These are phyloP conservation scores for Tupaia chinensis DNA, from an alignment of 2,113 vertebrate species.

Conservation along the genomic window DNA sequence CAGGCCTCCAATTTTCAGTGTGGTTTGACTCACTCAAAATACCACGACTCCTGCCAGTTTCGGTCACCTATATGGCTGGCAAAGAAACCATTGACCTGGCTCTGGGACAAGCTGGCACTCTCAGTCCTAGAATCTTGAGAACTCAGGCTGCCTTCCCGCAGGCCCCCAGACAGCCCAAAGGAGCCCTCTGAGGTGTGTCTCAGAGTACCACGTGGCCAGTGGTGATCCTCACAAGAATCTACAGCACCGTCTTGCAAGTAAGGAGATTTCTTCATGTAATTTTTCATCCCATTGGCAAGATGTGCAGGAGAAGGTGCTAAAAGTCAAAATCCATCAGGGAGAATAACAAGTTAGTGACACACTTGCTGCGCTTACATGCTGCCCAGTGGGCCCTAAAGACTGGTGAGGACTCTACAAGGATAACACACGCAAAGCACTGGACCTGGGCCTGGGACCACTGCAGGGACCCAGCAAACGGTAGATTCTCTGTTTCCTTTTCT, in stretches of 20 bases:
- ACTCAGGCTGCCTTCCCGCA: slow-evolving; percentile 87
- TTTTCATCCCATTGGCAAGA: slow-evolving; percentile 80
- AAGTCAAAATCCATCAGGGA: slow-evolving; percentile 69
- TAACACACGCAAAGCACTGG: not conserved
- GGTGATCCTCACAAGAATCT: slow-evolving; percentile 90
- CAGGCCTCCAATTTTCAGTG: too few species aligned
- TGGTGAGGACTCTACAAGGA: not conserved
- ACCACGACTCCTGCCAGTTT: slow-evolving; percentile 67
- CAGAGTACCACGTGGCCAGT: slow-evolving; percentile 70
- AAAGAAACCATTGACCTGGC: slow-evolving; percentile 86
- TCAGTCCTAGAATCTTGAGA: slow-evolving; percentile 92
- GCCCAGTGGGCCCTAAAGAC: not conserved
- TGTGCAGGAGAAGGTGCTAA: slow-evolving; percentile 79
- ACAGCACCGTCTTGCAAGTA: slow-evolving; percentile 84
- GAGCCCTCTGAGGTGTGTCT: slow-evolving; percentile 69
- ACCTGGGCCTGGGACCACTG: not conserved
- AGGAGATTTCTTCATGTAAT: slow-evolving; percentile 76
- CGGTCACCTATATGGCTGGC: slow-evolving; percentile 83
- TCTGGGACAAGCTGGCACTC: slow-evolving; percentile 88
- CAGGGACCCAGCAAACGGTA: not conserved
- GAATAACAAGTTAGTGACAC: slow-evolving; percentile 13
- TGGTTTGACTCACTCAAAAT: too few species aligned
- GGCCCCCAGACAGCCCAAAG: slow-evolving; percentile 81
- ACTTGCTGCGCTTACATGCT: not conserved
- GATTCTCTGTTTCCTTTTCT: not conserved